phyloP scores from a whole-genome alignment of 1,140 invertebrate genomes.

The Nomia melanderi region DNA sequence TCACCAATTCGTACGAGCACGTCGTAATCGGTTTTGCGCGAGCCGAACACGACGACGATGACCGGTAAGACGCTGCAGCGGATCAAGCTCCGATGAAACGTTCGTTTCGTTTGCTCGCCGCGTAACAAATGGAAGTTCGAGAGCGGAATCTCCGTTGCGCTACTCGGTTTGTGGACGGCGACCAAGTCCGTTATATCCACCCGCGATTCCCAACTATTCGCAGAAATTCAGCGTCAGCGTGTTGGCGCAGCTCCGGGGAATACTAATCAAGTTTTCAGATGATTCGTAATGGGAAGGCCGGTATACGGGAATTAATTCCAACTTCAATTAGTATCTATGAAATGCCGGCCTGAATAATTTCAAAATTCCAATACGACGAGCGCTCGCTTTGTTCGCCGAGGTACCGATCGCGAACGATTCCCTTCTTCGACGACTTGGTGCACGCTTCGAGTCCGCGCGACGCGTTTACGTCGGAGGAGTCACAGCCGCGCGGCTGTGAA shows the following conservation, averaged over 20 bases:
- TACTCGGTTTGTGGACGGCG: conserved; percentile 36
- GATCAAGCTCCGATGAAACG: conserved; percentile 38
- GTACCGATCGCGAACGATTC: conserved; percentile 9
- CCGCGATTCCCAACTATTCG: conserved; percentile 61
- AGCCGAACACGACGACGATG: neutral
- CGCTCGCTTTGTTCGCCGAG: conserved; percentile 38
- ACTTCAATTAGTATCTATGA: conserved; percentile 68
- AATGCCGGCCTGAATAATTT: conserved; percentile 60
- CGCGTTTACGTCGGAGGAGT: too few relatives aligned
- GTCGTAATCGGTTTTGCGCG: neutral
- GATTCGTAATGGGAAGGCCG: conserved; percentile 50
- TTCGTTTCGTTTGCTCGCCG: conserved; percentile 41
- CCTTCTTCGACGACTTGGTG: neutral
- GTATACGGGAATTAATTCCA: conserved; percentile 64
- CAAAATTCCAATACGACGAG: conserved; percentile 34
- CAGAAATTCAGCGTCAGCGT: conserved; percentile 62
- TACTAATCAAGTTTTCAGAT: conserved; percentile 67
- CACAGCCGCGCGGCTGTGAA: too few relatives aligned
- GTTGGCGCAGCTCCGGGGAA: conserved; percentile 55
- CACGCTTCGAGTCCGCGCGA: neutral
- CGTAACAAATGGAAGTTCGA: conserved; percentile 41
- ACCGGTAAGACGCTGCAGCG: neutral
- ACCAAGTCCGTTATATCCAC: conserved; percentile 44
- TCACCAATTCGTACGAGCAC: too few relatives aligned
- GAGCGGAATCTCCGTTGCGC: conserved; percentile 30